A percentile compares a stretch with the other conserved stretches of the same genome.
These are phyloP conservation scores for Hypanus sabinus DNA, from an alignment of 2,113 vertebrate species.

Conservation along the genomic window DNA sequence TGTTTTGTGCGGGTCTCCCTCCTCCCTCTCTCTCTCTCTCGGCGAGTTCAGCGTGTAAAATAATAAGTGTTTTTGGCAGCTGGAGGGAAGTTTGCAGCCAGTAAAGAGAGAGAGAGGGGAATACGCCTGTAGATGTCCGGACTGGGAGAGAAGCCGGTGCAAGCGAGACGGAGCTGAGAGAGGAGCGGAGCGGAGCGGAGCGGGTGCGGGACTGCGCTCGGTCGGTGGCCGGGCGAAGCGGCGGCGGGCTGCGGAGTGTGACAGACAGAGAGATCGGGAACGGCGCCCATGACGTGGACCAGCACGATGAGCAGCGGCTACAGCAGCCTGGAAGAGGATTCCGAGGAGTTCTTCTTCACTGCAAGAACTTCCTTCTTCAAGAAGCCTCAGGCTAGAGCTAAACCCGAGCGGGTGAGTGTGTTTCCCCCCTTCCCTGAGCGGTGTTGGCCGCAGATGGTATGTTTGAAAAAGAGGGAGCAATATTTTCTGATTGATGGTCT, in stretches of 20 bases:
- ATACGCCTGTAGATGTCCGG: background rate
- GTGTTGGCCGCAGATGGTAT: background rate
- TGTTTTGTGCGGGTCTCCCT: background rate
- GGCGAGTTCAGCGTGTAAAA: too few species aligned
- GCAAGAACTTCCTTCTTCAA: slow-evolving; percentile 90
- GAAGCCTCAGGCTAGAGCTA: slow-evolving; percentile 69
- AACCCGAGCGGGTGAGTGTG: slow-evolving; percentile 61
- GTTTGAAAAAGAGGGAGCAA: background rate
- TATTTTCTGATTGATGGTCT: background rate
- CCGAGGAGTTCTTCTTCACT: slow-evolving; percentile 94
- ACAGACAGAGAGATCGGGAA: background rate
- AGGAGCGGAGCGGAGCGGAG: background rate
- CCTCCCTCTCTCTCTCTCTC: too few species aligned
- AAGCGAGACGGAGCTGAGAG: background rate
- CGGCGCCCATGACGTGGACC: slow-evolving; percentile 71
- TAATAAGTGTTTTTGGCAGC: too few species aligned
- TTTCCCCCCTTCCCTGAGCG: background rate
- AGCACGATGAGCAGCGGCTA: slow-evolving; percentile 97
- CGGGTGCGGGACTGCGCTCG: background rate
- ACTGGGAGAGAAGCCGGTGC: background rate
- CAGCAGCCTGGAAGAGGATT: slow-evolving; percentile 86
- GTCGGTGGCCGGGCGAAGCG: background rate
- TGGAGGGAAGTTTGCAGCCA: background rate
- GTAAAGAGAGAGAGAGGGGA: background rate
- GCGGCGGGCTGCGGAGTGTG: too few species aligned